Evolutionary conservation across 2,113 vertebrate genomes (phyloP), one percentile per base, ranked within the genome.

Genomic region (Vidua chalybeata): DNA sequence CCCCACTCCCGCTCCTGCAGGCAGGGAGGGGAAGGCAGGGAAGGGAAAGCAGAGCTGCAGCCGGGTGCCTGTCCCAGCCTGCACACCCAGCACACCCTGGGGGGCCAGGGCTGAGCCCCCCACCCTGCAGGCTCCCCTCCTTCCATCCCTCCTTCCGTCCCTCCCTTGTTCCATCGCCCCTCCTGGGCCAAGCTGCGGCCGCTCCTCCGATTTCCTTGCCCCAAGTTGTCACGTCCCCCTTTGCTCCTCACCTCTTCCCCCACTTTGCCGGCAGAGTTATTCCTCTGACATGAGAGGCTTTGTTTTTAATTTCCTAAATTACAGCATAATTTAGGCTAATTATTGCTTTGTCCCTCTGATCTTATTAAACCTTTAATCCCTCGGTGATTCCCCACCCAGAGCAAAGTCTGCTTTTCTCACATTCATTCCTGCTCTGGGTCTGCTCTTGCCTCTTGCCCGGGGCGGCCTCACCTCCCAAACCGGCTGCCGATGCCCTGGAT

Each of bases 281-380:
- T 90, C 64, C 77, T 58, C 94, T 41, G 58, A 90, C 94, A 92
- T 95, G 94, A 90, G 90, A 96, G 93, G 90, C 93, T 97, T 97
- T 96, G 96, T 96, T 96, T 97, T 96, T 96, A 96, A 97, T 97
- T 96, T 96, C 96, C 93, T 96, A 97, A 97, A 97, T 97, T 97
- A 97, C 90, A 95, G 96, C 96, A 96, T 96, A 96, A 96, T 96
- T 97, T 95, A 92, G 85, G 86, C 96, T 97, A 97, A 96, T 96
- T 96, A 97, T 96, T 96, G 94, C 96, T 96, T 96, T 92, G 94
- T 97, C 94, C 94, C 90, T 97, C 96, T 97, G 96, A 97, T 96
- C 93, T 97, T 96, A 96, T 96, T 97, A 97, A 96, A 96, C 94
- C 96, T 96, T 97, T 96, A 97, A 97, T 96, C 94, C 96, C 92